A percentile compares a stretch with the other conserved stretches of the same genome.
Evolutionary conservation across 2,113 vertebrate species (phyloP).

Genomic region (Podocnemis expansa): DNA sequence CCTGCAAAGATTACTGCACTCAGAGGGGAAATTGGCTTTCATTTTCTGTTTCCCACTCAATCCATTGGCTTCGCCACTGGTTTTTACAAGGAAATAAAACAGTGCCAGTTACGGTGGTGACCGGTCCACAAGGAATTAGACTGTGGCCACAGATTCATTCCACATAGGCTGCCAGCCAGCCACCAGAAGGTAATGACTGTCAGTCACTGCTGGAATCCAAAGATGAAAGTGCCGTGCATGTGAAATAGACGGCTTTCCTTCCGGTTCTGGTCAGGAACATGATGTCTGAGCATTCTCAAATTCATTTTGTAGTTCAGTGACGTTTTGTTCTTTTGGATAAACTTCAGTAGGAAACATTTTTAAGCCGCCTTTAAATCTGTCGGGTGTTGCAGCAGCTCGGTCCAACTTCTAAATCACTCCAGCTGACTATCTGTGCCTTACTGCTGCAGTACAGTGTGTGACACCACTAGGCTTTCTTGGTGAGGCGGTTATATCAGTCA

Average conservation of each 20-base stretch:
- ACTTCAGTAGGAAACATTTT: conserved; percentile 20
- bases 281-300: not conserved
- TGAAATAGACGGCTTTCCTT: not conserved
- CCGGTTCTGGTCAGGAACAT: not conserved
- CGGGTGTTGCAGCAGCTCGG: rapidly evolving
- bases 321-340: conserved; percentile 2
- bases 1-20: rapidly evolving
- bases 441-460: rapidly evolving
- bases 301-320: not conserved
- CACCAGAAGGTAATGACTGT: not conserved
- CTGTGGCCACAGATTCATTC: not conserved
- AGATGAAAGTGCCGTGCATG: not conserved
- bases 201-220: not conserved
- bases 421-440: not conserved
- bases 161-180: not conserved
- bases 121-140: rapidly evolving
- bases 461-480: rapidly evolving
- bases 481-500: rapidly evolving
- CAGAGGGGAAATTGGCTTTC: rapidly evolving
- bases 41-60: rapidly evolving
- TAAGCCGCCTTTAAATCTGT: conserved; percentile 38
- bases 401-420: conserved; percentile 22
- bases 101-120: rapidly evolving
- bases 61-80: rapidly evolving
- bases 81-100: rapidly evolving